These are phyloP conservation scores for Dendrolimus kikuchii DNA, from an alignment of 1,140 invertebrate genomes.

Conservation along the genomic window DNA sequence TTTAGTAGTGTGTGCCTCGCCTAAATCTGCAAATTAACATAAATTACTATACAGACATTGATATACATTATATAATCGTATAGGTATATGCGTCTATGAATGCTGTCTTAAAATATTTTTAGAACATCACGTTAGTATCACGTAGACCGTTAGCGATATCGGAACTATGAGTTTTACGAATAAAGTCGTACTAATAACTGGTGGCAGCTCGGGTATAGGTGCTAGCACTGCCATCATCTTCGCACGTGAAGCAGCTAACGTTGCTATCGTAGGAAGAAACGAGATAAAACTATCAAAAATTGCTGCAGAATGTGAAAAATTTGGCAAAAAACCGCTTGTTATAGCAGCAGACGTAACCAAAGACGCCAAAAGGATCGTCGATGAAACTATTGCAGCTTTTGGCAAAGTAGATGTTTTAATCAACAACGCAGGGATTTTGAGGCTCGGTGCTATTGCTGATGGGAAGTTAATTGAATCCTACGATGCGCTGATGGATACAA, in stretches of 20 bases:
- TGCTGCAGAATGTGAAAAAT: constrained; percentile 71
- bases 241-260: constrained; percentile 78
- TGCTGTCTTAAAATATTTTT: no score
- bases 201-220: constrained; percentile 90
- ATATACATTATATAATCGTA: no score
- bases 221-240: constrained; percentile 81
- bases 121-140: no score
- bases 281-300: constrained; percentile 66
- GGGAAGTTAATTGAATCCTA: constrained; percentile 11
- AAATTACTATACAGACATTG: background rate
- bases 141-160: no score
- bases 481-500: constrained; percentile 36
- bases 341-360: constrained; percentile 75
- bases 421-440: constrained; percentile 79
- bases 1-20: no score
- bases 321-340: constrained; percentile 62
- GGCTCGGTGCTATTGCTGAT: constrained; percentile 61
- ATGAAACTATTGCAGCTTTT: constrained; percentile 73
- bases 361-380: constrained; percentile 74
- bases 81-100: no score
- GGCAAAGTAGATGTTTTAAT: constrained; percentile 77
- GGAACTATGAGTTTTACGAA: constrained; percentile 26
- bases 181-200: constrained; percentile 80
- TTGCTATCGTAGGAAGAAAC: constrained; percentile 83
- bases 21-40: no score